A percentile compares a stretch with the other conserved stretches of the same genome.
These are phyloP conservation scores for Heterotis niloticus DNA, from an alignment of 2,113 vertebrate genomes.

Conservation along the genomic window DNA sequence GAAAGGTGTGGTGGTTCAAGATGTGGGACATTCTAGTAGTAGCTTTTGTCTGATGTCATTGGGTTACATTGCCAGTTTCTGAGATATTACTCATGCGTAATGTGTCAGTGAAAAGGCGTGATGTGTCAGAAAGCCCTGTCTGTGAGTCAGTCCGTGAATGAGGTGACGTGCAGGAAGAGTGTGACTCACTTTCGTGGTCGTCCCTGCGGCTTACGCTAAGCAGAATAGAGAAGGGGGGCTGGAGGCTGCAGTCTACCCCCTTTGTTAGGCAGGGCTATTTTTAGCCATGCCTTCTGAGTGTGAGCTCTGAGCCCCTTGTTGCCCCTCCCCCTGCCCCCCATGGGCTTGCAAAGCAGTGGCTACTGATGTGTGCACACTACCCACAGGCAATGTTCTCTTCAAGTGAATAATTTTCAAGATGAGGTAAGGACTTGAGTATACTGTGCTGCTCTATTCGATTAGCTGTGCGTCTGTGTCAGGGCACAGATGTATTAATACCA, in stretches of 20 bases:
- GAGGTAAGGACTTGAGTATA: neutral
- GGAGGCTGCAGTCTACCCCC: slow-evolving; percentile 15
- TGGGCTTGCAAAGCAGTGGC: slow-evolving; percentile 4
- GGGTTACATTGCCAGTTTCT: slow-evolving; percentile 38
- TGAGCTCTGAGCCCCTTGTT: slow-evolving; percentile 45
- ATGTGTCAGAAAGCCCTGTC: slow-evolving; percentile 31
- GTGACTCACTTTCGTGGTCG: slow-evolving; percentile 30
- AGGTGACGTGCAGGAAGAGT: slow-evolving; percentile 26
- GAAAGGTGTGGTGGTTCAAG: neutral
- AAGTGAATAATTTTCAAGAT: neutral
- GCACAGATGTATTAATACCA: neutral
- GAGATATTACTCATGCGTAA: slow-evolving; percentile 16
- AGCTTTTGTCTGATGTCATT: neutral
- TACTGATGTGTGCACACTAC: slow-evolving; percentile 5
- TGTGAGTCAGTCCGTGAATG: slow-evolving; percentile 23
- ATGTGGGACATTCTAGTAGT: neutral
- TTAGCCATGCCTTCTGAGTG: slow-evolving; percentile 60
- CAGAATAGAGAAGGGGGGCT: slow-evolving; percentile 12
- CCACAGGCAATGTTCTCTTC: neutral
- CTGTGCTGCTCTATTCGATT: neutral
- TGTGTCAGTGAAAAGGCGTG: slow-evolving; percentile 38
- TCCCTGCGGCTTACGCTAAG: slow-evolving; percentile 32
- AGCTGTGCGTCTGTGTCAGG: neutral
- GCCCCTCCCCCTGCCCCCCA: slow-evolving; percentile 17
- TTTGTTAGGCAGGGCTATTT: slow-evolving; percentile 58